These are phyloP conservation scores for Ploceus nigricollis DNA, from an alignment of 2,113 vertebrate species.

Conservation along the genomic window DNA sequence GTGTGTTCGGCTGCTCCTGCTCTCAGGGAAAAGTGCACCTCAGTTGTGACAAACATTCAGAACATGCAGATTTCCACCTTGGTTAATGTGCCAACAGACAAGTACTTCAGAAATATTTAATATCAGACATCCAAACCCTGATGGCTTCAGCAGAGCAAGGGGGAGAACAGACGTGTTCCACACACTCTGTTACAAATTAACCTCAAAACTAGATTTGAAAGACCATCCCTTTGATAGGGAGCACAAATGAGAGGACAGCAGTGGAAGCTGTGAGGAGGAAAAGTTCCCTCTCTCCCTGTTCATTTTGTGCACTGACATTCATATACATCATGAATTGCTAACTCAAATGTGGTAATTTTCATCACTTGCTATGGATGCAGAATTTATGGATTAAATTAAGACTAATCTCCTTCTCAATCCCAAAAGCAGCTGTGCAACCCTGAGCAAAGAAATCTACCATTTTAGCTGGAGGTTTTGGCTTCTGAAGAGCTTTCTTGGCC, in stretches of 20 bases:
- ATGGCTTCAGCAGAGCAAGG: neutral
- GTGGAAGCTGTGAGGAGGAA: neutral
- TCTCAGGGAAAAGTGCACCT: neutral
- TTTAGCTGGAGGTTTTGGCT: conserved; percentile 91
- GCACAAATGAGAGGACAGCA: neutral
- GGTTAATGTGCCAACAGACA: neutral
- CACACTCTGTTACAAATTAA: neutral
- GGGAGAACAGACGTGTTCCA: neutral
- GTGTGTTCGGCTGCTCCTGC: neutral
- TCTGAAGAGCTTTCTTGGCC: conserved; percentile 95
- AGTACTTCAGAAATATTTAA: neutral
- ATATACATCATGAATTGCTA: neutral
- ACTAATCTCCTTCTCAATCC: neutral
- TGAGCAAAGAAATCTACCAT: conserved; percentile 75
- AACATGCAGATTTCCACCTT: neutral
- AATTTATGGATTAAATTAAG: neutral
- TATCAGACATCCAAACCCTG: neutral
- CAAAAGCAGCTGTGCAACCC: neutral
- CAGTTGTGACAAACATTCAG: neutral
- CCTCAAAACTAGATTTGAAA: neutral
- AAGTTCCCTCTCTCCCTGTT: neutral
- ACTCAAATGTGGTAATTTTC: neutral
- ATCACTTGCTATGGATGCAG: neutral
- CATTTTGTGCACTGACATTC: neutral
- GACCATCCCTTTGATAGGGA: neutral